phyloP scores from a whole-genome alignment of 23 tunicate genomes.

The Aplidium turbinatum region DNA sequence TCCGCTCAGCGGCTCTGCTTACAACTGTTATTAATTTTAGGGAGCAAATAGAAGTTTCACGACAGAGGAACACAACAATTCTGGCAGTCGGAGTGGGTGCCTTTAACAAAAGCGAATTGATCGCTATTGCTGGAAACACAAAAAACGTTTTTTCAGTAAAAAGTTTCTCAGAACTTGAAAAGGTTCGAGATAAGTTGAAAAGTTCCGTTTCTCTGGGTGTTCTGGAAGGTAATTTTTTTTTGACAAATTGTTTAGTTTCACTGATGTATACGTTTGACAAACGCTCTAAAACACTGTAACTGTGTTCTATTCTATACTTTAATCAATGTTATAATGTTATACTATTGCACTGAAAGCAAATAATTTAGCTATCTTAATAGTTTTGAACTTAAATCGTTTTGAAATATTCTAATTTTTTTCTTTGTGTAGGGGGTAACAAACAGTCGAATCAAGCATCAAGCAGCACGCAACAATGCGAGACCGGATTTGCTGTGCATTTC shows the following conservation, averaged over 20 bases:
- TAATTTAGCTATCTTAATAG: no score
- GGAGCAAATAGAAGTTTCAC: neutral
- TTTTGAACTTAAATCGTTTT: no score
- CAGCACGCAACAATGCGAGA: constrained; percentile 51
- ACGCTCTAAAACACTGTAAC: neutral
- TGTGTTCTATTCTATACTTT: neutral
- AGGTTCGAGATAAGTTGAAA: constrained; percentile 61
- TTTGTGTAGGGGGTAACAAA: neutral
- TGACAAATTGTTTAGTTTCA: neutral
- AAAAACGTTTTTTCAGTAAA: constrained; percentile 70
- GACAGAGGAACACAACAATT: constrained; percentile 23
- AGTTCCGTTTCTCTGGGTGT: constrained; percentile 35
- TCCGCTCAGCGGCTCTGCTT: no score
- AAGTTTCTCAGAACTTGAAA: constrained; percentile 72
- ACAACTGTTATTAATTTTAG: no score
- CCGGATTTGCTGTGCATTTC: constrained; percentile 65
- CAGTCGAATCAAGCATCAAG: neutral
- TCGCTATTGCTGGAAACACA: constrained; percentile 47
- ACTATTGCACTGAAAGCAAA: no score
- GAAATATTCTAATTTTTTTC: no score
- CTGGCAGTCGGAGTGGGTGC: constrained; percentile 78
- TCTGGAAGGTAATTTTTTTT: constrained; percentile 49
- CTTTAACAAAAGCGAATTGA: constrained; percentile 50
- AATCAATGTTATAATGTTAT: neutral
- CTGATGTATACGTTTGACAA: neutral